Base-by-base conservation (phyloP, 2,888 invertebrate species). In the Tetranychus truncatus region DNA sequence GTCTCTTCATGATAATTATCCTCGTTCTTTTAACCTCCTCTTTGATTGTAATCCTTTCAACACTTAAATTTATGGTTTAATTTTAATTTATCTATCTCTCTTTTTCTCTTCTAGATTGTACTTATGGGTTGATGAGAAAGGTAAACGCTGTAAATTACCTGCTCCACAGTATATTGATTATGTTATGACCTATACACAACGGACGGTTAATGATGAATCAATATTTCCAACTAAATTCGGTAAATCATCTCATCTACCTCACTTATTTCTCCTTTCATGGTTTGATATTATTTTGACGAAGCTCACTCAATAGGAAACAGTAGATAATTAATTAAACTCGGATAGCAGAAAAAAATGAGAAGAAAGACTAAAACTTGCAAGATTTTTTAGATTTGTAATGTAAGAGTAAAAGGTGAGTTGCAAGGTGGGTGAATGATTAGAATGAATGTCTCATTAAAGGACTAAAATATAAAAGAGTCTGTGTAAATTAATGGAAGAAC, bases 131-230 rank as follows among this genome's bases (percentile, higher is more conserved):
- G 96, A 97, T 86, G 96, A 96, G 84, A 95, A 95, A 86, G 95
- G 96, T 81, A 96, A 96, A 87, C 96, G 96, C 86, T 90, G 90
- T 80, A 91, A 94, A 84, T 91, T 95, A 82, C 91, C 95, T 80
- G 95, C 96, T 81, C 95, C 95, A 81, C 95, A 96, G 85, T 97
- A 96, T 85, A 91, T 96, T 84, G 96, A 97, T 86, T 95, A 94
- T 86, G 95, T 95, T 83, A 96, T 96, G 93, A 94, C 95, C 79
- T 94, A 91, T 86, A 93, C 92, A 81, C 95, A 96, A 85, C 93
- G 93, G 86, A 94, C 92, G 80, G 90, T 96, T 85, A 91, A 91
- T 84, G 95, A 96, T 85, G 96, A 96, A 87, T 88, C 89, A 82
- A 88, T 95, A 83, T 97, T 96, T 87, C 96, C 96, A 84, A 96